Percentiles rank a stretch among this genome's conserved stretches.
Conservation (phyloP, 1,140 invertebrate species). For the Achroia grisella region DNA sequence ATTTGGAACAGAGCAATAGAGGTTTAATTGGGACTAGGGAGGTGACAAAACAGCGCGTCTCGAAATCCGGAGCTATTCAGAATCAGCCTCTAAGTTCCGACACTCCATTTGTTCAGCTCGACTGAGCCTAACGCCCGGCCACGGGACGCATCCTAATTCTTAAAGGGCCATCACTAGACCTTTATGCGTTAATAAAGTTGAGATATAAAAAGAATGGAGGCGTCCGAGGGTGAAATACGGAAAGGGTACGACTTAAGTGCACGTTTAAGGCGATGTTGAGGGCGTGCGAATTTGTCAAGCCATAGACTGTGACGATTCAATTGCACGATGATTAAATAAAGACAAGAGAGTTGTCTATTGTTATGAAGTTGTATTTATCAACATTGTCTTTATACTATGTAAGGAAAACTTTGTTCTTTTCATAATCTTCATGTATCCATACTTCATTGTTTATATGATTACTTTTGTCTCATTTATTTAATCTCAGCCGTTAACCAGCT, state of each 20-base stretch:
- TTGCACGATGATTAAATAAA: conserved; percentile 64
- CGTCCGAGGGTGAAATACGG: conserved; percentile 61
- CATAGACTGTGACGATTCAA: conserved; percentile 46
- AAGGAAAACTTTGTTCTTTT: no score
- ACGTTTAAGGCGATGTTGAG: conserved; percentile 65
- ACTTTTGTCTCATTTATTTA: no score
- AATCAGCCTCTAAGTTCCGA: conserved; percentile 29
- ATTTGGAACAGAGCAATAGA: neutral
- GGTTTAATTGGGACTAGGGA: conserved; percentile 2
- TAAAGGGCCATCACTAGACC: conserved; percentile 69
- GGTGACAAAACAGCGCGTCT: neutral
- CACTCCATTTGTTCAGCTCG: conserved; percentile 64
- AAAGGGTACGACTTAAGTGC: conserved; percentile 67
- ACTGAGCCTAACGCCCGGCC: conserved; percentile 35
- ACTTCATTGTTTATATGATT: no score
- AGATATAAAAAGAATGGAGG: conserved; percentile 70
- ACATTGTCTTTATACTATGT: conserved; percentile 9
- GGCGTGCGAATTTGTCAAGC: conserved; percentile 70
- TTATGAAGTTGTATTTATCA: conserved; percentile 12
- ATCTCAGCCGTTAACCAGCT: no score
- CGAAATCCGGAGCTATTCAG: conserved; percentile 1
- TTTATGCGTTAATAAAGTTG: conserved; percentile 73
- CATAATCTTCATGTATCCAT: no score
- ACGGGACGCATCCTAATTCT: conserved; percentile 68
- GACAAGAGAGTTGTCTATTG: conserved; percentile 32